phyloP scores from a whole-genome alignment of 2,113 vertebrate species.

The Burhinus bistriatus region DNA sequence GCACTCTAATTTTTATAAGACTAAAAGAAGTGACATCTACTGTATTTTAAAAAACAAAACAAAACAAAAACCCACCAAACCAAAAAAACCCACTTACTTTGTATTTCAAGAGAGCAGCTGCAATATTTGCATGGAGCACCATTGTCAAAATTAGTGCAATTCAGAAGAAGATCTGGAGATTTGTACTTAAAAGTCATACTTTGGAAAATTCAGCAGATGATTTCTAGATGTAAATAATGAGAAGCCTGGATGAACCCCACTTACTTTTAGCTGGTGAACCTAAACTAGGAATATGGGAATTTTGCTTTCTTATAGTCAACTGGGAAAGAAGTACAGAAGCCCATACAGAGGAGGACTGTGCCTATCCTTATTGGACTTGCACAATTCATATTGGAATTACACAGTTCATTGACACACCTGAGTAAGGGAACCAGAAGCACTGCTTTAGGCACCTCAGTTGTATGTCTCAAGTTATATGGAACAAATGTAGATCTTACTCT shows the following conservation, averaged over 20 bases:
- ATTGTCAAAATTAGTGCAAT: background rate
- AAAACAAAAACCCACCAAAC: background rate
- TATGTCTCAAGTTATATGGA: background rate
- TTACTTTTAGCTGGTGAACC: background rate
- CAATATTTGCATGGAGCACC: background rate
- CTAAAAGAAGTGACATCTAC: background rate
- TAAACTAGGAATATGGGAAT: background rate
- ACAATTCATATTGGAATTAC: background rate
- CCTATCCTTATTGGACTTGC: background rate
- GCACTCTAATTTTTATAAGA: background rate
- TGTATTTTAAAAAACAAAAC: background rate
- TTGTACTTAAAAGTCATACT: background rate
- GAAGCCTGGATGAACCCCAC: background rate
- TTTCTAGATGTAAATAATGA: background rate
- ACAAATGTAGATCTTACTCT: background rate
- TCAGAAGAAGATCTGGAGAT: background rate
- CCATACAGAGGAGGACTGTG: background rate
- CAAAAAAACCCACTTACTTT: background rate
- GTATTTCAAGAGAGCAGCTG: background rate
- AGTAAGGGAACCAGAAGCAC: background rate
- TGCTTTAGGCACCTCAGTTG: background rate
- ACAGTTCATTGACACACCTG: background rate
- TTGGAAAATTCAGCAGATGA: background rate
- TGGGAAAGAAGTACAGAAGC: background rate
- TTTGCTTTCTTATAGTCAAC: background rate